Conservation (phyloP, 2,888 invertebrate genomes). For the Plebejus melissa region DNA sequence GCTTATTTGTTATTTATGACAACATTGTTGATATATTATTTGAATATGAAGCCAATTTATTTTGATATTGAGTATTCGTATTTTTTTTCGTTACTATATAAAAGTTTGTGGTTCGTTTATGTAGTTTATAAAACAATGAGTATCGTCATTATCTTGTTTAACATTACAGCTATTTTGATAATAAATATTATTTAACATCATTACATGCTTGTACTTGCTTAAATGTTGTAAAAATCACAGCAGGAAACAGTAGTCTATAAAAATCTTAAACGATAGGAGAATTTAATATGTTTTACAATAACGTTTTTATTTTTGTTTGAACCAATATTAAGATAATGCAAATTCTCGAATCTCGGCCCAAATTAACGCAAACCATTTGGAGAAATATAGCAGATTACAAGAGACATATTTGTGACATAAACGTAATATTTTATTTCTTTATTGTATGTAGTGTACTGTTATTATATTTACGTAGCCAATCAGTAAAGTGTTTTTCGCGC, state of each 20-base stretch:
- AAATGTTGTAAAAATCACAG: background rate
- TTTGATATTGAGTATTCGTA: background rate
- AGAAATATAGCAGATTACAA: background rate
- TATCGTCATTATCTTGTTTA: background rate
- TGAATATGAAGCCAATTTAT: constrained; percentile 7
- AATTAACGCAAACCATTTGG: background rate
- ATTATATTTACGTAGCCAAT: constrained; percentile 22
- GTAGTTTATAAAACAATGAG: background rate
- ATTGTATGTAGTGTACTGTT: constrained; percentile 3
- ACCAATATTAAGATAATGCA: too few species aligned
- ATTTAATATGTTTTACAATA: too few species aligned
- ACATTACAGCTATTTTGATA: background rate
- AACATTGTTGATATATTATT: constrained; percentile 10
- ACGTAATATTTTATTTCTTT: background rate
- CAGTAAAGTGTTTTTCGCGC: constrained; percentile 19
- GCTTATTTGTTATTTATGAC: constrained; percentile 24
- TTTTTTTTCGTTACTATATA: background rate
- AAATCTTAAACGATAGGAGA: too few species aligned
- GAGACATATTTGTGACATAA: background rate
- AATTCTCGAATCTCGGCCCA: background rate
- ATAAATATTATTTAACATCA: background rate
- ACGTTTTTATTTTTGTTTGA: too few species aligned
- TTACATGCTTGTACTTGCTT: background rate
- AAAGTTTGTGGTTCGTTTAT: background rate
- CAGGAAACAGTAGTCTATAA: too few species aligned